Evolutionary conservation across 2,797 vertebrate genomes (phyloP).

Genomic region (Heterohyrax brucei): DNA sequence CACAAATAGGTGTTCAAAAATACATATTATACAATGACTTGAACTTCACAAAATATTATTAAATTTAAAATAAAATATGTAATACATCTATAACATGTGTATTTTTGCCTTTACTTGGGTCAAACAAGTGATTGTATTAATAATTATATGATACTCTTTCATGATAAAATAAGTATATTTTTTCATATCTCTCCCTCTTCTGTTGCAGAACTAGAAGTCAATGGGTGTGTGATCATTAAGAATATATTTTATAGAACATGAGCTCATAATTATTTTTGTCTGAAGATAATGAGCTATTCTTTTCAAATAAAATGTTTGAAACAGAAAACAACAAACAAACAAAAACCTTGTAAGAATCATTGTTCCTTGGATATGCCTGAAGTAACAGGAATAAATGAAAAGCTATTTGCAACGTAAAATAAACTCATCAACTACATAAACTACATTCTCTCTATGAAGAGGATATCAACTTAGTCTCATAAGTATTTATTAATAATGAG

Average conservation of each 20-base stretch:
- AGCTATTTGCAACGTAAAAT: neutral
- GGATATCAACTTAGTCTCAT: neutral
- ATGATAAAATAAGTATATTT: neutral
- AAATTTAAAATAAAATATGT: slow-evolving; percentile 10
- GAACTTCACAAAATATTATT: neutral
- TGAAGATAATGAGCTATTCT: neutral
- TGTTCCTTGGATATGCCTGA: neutral
- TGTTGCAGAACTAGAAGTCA: neutral
- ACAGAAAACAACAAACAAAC: neutral
- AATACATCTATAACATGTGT: neutral
- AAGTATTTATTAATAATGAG: neutral
- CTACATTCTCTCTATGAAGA: neutral
- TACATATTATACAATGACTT: neutral
- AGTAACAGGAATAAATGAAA: neutral
- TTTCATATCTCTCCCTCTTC: neutral
- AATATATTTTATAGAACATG: neutral
- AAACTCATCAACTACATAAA: neutral
- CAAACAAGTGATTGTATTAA: neutral
- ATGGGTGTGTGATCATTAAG: neutral
- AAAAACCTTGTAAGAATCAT: neutral
- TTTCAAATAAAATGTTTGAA: slow-evolving; percentile 17
- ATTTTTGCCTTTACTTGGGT: neutral
- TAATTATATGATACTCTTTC: neutral
- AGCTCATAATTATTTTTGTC: neutral
- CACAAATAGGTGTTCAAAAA: neutral